phyloP scores from a whole-genome alignment of 2,113 vertebrate genomes.

The Upupa epops region DNA sequence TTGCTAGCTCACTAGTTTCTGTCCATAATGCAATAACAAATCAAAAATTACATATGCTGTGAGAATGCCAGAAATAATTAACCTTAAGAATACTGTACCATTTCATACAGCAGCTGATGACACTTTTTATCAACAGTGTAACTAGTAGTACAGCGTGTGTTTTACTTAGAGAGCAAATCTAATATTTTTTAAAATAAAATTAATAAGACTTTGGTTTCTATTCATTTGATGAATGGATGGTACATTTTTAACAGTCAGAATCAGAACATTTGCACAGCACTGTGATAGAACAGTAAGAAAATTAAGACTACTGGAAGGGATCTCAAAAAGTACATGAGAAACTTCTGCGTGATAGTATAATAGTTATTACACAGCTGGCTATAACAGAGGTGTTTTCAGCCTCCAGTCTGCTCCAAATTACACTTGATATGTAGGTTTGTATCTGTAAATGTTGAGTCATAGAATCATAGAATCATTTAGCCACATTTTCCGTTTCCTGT shows the following conservation, averaged over 20 bases:
- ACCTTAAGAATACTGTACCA: background rate
- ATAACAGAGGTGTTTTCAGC: background rate
- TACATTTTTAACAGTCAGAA: background rate
- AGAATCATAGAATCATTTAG: background rate
- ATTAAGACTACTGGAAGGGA: background rate
- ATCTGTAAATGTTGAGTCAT: background rate
- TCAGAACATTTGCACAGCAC: background rate
- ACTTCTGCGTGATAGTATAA: background rate
- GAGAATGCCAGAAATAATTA: slow-evolving; percentile 5
- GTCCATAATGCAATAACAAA: background rate
- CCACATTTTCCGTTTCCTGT: background rate
- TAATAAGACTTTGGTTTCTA: background rate
- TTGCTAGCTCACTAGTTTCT: background rate
- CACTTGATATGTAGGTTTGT: background rate
- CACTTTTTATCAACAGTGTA: background rate
- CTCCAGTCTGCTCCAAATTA: background rate
- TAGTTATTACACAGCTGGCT: background rate
- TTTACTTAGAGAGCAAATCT: background rate
- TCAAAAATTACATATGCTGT: background rate
- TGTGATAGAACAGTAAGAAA: background rate
- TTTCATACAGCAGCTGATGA: background rate
- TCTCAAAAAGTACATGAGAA: background rate
- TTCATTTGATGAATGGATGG: background rate
- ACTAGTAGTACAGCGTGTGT: background rate
- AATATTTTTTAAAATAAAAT: background rate